Percentiles rank a stretch among this genome's conserved stretches.
phyloP scores from a whole-genome alignment of 1,140 invertebrate species.

The Drosophila mauritiana region DNA sequence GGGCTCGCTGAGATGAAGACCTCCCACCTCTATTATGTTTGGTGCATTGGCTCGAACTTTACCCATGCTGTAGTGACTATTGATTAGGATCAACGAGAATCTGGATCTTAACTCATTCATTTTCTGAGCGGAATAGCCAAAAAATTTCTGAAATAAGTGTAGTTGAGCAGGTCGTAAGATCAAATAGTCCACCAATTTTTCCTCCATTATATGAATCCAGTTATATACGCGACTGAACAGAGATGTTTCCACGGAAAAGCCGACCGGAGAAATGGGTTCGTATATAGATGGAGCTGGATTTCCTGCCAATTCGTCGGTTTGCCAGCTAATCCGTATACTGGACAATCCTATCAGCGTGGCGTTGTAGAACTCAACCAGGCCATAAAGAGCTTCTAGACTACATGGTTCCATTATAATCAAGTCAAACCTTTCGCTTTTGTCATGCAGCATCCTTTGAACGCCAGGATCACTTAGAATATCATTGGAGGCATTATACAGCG shows the following conservation, averaged over 20 bases:
- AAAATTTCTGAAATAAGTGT: constrained; percentile 65
- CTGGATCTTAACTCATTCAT: constrained; percentile 37
- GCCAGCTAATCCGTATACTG: constrained; percentile 22
- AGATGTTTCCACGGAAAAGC: constrained; percentile 66
- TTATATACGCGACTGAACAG: constrained; percentile 83
- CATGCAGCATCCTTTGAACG: constrained; percentile 42
- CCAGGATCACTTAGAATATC: constrained; percentile 28
- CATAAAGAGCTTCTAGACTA: constrained; percentile 44
- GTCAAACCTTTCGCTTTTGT: constrained; percentile 55
- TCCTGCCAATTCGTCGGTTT: constrained; percentile 33
- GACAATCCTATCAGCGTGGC: constrained; percentile 57
- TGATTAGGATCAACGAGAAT: constrained; percentile 61
- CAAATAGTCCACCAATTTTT: constrained; percentile 27
- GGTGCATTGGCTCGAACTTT: constrained; percentile 62
- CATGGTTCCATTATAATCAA: constrained; percentile 55
- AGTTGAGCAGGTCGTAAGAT: constrained; percentile 61
- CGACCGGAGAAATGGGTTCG: constrained; percentile 64
- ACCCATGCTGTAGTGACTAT: constrained; percentile 66
- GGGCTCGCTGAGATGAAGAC: constrained; percentile 85
- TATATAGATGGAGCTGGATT: constrained; percentile 65
- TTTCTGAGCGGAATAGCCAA: constrained; percentile 21
- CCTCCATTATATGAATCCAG: constrained; percentile 50
- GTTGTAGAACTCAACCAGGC: constrained; percentile 53
- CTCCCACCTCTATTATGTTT: constrained; percentile 85
- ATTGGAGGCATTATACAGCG: constrained; percentile 23